Conservation (phyloP, 2,888 invertebrate genomes). For the Hirtodrosophila confusa region DNA sequence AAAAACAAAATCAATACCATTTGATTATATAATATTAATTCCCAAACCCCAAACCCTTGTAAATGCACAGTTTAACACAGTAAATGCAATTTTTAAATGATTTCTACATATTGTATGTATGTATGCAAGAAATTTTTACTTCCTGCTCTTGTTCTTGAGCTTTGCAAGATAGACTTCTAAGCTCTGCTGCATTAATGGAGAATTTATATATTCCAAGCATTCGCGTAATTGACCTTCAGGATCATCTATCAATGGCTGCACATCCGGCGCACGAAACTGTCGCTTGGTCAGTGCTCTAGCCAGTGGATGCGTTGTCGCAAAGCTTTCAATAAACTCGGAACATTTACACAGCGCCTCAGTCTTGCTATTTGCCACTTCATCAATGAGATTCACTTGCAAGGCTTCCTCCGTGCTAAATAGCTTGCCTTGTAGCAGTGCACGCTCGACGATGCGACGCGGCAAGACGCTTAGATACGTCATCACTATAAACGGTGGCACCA, state of each 20-base stretch:
- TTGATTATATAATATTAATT: conserved; percentile 3
- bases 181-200: conserved; percentile 88
- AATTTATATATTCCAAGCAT: conserved; percentile 86
- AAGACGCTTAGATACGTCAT: conserved; percentile 87
- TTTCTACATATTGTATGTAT: background rate
- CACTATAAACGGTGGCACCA: conserved; percentile 91
- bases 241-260: conserved; percentile 86
- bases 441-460: conserved; percentile 88
- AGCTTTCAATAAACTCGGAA: conserved; percentile 87
- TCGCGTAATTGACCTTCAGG: conserved; percentile 87
- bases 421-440: conserved; percentile 89
- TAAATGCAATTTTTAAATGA: conserved; percentile 22
- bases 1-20: conserved; percentile 3
- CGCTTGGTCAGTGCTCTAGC: conserved; percentile 87
- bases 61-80: conserved; percentile 41
- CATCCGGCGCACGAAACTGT: conserved; percentile 84
- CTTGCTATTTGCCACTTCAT: conserved; percentile 89
- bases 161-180: conserved; percentile 23
- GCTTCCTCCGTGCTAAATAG: conserved; percentile 92
- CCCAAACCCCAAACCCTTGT: conserved; percentile 4
- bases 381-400: conserved; percentile 89
- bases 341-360: conserved; percentile 88
- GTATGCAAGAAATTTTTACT: conserved; percentile 4
- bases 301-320: conserved; percentile 87
- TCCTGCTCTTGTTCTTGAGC: conserved; percentile 31